Conservation (phyloP, 2,113 vertebrate species). For the Nanorana parkeri region DNA sequence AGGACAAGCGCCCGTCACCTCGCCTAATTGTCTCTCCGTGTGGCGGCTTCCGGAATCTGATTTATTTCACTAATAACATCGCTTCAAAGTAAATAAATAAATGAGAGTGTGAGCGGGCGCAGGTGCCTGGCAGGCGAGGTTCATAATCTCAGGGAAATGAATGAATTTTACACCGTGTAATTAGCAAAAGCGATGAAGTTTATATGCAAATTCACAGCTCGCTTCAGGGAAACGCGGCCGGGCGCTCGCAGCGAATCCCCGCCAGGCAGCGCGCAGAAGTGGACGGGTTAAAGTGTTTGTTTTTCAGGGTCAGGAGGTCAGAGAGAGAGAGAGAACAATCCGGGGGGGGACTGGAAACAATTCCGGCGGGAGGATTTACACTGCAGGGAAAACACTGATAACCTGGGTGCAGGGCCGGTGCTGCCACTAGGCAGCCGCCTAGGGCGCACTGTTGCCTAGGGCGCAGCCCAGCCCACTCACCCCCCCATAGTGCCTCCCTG, state of each 20-base stretch:
- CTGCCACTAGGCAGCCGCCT: no score
- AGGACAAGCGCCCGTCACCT: slow-evolving; percentile 67
- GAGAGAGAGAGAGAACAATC: no score
- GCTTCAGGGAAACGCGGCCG: slow-evolving; percentile 65
- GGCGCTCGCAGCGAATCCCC: not conserved
- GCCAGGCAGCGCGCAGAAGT: not conserved
- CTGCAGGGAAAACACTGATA: no score
- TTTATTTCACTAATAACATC: slow-evolving; percentile 79
- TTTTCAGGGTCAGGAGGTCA: no score
- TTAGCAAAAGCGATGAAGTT: slow-evolving; percentile 81
- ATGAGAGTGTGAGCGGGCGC: slow-evolving; percentile 79
- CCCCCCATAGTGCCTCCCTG: no score
- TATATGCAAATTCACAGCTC: slow-evolving; percentile 78
- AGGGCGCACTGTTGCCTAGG: no score
- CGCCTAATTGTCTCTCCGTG: slow-evolving; percentile 73
- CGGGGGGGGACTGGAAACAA: no score
- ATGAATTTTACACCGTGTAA: slow-evolving; percentile 76
- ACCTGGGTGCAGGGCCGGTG: no score
- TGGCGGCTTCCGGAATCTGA: slow-evolving; percentile 74
- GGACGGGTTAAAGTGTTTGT: no score
- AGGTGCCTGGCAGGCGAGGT: slow-evolving; percentile 78
- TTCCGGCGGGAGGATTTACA: no score
- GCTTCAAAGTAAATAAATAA: slow-evolving; percentile 82
- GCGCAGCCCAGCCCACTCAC: no score
- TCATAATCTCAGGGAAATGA: slow-evolving; percentile 77